Conservation (phyloP, 64 coral and sea anemone species). For the Porites lutea region DNA sequence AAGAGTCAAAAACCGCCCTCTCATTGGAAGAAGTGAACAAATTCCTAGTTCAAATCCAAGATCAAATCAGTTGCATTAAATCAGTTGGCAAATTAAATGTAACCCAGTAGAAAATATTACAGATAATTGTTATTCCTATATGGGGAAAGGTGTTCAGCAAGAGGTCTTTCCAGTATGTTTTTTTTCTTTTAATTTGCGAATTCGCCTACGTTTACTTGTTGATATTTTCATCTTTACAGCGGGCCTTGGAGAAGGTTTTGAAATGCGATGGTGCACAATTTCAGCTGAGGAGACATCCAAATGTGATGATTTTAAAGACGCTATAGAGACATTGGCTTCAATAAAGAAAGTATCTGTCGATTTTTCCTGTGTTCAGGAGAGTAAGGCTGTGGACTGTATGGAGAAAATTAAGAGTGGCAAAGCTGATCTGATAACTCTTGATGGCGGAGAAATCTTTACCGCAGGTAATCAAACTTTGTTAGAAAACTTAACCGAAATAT, state of each 20-base stretch:
- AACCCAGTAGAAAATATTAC: no score
- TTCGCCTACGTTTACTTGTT: not conserved
- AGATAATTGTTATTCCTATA: no score
- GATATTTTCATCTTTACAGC: not conserved
- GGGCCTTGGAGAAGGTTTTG: not conserved
- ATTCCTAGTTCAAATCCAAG: no score
- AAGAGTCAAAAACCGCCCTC: no score
- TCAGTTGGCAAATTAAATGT: no score
- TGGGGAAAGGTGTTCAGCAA: no score
- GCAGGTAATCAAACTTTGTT: slow-evolving; percentile 39
- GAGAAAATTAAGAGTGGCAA: slow-evolving; percentile 35
- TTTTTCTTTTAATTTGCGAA: not conserved
- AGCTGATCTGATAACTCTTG: slow-evolving; percentile 67
- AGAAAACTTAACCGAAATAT: not conserved
- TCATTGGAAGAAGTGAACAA: no score
- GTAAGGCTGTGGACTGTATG: slow-evolving; percentile 41
- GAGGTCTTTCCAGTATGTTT: no score
- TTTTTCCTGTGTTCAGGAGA: slow-evolving; percentile 19
- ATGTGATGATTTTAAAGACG: not conserved
- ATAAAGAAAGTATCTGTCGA: not conserved
- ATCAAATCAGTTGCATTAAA: no score
- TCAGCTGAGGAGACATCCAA: not conserved
- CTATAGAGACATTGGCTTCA: not conserved
- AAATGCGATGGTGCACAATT: slow-evolving; percentile 45
- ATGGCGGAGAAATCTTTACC: slow-evolving; percentile 36